A percentile compares a stretch with the other conserved stretches of the same genome.
phyloP scores from a whole-genome alignment of 2,888 invertebrate genomes.

The Tipula vernalis region DNA sequence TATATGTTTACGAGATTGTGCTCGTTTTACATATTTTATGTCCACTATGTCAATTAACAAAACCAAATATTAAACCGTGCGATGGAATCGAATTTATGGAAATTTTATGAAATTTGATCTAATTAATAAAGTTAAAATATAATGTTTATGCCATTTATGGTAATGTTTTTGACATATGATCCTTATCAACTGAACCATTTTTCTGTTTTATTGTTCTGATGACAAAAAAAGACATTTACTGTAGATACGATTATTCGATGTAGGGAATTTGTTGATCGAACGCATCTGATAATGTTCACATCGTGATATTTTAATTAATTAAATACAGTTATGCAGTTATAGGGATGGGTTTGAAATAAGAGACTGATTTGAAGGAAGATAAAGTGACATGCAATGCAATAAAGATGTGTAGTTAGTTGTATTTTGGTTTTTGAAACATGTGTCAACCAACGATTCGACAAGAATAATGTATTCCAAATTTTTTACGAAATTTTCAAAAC shows the following conservation, averaged over 20 bases:
- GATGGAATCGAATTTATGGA: not conserved
- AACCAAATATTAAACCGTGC: not conserved
- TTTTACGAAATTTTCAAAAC: no score
- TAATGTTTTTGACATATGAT: not conserved
- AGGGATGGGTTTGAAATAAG: not conserved
- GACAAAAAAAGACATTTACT: not conserved
- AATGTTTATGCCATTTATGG: not conserved
- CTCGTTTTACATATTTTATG: not conserved
- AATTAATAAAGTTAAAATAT: not conserved
- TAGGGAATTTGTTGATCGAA: not conserved
- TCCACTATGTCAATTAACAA: not conserved
- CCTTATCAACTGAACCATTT: not conserved
- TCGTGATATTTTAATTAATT: not conserved
- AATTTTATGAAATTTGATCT: not conserved
- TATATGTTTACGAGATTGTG: not conserved
- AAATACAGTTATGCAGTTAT: not conserved
- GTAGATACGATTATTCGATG: not conserved
- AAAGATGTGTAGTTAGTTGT: not conserved
- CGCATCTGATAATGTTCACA: not conserved
- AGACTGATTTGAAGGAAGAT: not conserved
- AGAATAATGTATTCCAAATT: no score
- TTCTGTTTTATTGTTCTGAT: not conserved
- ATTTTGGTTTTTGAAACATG: not conserved
- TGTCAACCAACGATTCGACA: not conserved
- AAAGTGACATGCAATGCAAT: not conserved